These are phyloP conservation scores for Scaptomyza hsui DNA, from an alignment of 1,140 invertebrate species.

Conservation along the genomic window DNA sequence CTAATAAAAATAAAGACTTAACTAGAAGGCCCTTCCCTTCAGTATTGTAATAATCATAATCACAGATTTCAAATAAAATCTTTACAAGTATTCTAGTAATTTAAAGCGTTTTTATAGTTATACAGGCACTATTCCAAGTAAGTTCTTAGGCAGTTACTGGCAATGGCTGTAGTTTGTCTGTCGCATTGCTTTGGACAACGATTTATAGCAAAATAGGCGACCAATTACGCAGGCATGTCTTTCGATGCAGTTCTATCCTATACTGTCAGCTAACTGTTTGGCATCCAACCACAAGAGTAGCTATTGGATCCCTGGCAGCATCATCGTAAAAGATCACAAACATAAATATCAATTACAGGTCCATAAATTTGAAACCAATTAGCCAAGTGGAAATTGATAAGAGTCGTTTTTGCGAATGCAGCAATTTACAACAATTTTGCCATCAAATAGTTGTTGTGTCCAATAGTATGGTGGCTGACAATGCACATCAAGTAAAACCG, in stretches of 20 bases:
- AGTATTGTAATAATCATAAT: background rate
- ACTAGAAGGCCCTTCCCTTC: too few species aligned
- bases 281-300: slow-evolving; percentile 33
- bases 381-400: slow-evolving; percentile 83
- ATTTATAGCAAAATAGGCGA: slow-evolving; percentile 76
- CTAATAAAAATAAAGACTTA: too few species aligned
- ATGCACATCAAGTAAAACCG: slow-evolving; percentile 37
- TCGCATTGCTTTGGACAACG: slow-evolving; percentile 35
- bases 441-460: slow-evolving; percentile 50
- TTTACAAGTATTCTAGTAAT: background rate
- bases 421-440: slow-evolving; percentile 69
- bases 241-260: slow-evolving; percentile 5
- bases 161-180: background rate
- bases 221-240: slow-evolving; percentile 73
- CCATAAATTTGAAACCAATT: slow-evolving; percentile 84
- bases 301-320: slow-evolving; percentile 7
- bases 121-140: background rate
- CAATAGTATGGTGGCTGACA: slow-evolving; percentile 56
- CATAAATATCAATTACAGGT: slow-evolving; percentile 83
- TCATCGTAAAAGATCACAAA: slow-evolving; percentile 52
- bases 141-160: background rate
- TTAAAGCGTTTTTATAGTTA: slow-evolving; percentile 1
- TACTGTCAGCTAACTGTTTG: slow-evolving; percentile 58
- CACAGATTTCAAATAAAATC: background rate
- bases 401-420: slow-evolving; percentile 56